These are phyloP conservation scores for Agrilus planipennis DNA, from an alignment of 1,140 invertebrate genomes.

Conservation along the genomic window DNA sequence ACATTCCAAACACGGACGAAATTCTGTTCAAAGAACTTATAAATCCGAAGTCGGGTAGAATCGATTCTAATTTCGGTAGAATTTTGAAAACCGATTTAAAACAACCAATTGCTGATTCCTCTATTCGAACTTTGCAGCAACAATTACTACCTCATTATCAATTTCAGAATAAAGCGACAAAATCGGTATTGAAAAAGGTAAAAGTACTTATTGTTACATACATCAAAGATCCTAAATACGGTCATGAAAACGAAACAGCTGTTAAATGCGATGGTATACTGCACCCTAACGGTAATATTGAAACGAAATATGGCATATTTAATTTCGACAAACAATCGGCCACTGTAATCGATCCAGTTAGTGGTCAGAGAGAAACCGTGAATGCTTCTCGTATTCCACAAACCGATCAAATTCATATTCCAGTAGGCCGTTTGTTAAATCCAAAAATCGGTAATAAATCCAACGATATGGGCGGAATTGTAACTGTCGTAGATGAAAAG, in stretches of 20 bases:
- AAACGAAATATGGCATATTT: conserved; percentile 45
- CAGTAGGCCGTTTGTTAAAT: conserved; percentile 39
- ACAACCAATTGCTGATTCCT: conserved; percentile 44
- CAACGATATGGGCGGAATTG: conserved; percentile 24
- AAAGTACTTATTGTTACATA: conserved; percentile 46
- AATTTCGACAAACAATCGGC: conserved; percentile 42
- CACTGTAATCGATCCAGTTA: conserved; percentile 35
- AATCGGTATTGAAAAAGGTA: conserved; percentile 33
- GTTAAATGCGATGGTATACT: conserved; percentile 41
- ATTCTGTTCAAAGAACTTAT: conserved; percentile 48
- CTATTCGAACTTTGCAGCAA: conserved; percentile 30
- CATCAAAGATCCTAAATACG: conserved; percentile 42
- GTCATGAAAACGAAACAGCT: conserved; percentile 41
- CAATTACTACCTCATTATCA: conserved; percentile 2
- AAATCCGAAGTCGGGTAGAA: conserved; percentile 54
- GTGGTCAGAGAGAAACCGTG: conserved; percentile 40
- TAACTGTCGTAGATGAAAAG: conserved; percentile 27
- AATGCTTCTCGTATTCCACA: conserved; percentile 42
- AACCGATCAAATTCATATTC: conserved; percentile 52
- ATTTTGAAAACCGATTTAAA: conserved; percentile 48
- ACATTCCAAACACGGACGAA: conserved; percentile 48
- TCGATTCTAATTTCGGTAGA: conserved; percentile 50
- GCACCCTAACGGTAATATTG: conserved; percentile 41
- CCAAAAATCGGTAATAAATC: conserved; percentile 29
- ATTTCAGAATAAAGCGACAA: conserved; percentile 17